Base-by-base conservation (phyloP, 2,888 invertebrate genomes). In the Nysson spinosus region DNA sequence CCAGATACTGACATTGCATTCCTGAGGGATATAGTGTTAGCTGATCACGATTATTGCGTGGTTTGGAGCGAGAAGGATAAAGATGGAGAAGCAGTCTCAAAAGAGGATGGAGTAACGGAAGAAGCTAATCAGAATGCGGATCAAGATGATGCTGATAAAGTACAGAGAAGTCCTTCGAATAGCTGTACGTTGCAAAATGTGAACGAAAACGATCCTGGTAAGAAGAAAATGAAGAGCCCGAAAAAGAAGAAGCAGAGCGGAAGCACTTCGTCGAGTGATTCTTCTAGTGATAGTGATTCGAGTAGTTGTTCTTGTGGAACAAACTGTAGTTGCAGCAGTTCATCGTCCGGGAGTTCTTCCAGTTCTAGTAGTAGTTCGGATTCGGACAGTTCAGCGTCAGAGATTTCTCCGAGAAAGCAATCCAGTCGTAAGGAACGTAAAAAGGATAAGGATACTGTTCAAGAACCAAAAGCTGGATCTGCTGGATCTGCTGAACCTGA, bases 261-360 rank as follows among this genome's bases (percentile, higher is more conserved):
- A 22, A 87, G 90, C 65, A 92, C 93, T 14, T 93, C 94, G 0
- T 93, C 94, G 0, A 94, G 93, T 80, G 92, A 92, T 76, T 93
- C 94, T 14, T 94, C 94, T 67, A 93, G 93, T 73, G 93, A 93
- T 76, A 93, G 93, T 66, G 92, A 91, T 74, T 93, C 94, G 0
- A 90, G 90, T 0, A 94, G 93, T 80, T 95, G 95, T 81, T 93
- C 94, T 0, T 95, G 95, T 82, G 94, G 94, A 2, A 92, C 94
- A 0, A 95, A 95, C 82, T 95, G 95, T 80, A 95, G 94, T 69
- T 95, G 95, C 83, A 93, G 93, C 4, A 92, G 93, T 44, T 92
- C 92, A 50, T 92, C 92, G 46, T 93, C 94, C 0, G 91, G 91
- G 3, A 92, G 92, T 51, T 91, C 89, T 3, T 85, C 87, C 4